Conservation (phyloP, 2,797 vertebrate genomes). For the Varecia variegata region DNA sequence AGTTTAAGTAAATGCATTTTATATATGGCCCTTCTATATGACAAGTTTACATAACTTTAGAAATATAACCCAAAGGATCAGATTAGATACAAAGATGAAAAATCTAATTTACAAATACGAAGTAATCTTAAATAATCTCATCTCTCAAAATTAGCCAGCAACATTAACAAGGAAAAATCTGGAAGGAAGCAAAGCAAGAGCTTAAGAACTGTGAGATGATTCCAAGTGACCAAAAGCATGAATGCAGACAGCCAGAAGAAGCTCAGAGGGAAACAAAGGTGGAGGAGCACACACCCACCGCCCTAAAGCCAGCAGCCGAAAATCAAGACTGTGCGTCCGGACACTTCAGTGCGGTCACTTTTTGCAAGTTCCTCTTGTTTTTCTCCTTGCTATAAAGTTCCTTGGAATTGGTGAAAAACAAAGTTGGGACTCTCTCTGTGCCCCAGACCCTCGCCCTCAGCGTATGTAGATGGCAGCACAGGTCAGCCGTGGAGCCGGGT, state of each 20-base stretch:
- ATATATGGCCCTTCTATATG: rapidly evolving
- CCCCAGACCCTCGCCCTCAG: neutral
- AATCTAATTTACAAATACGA: neutral
- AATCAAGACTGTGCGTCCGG: neutral
- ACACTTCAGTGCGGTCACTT: too few species aligned
- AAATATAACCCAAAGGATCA: neutral
- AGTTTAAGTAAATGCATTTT: neutral
- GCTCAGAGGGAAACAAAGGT: rapidly evolving
- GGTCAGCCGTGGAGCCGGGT: neutral
- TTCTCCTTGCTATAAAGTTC: neutral
- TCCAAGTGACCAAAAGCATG: neutral
- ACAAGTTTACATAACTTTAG: neutral
- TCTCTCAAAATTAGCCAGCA: neutral
- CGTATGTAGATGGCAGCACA: neutral
- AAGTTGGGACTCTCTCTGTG: neutral
- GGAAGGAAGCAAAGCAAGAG: neutral
- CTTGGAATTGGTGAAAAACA: neutral
- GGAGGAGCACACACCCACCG: rapidly evolving
- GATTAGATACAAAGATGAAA: neutral
- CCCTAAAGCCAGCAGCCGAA: rapidly evolving
- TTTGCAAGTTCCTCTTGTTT: neutral
- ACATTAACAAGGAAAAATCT: neutral
- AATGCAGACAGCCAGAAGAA: neutral
- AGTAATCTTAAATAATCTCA: neutral
- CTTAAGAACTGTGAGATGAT: neutral